phyloP scores from a whole-genome alignment of 2,113 vertebrate genomes.

The Elephantulus edwardii region DNA sequence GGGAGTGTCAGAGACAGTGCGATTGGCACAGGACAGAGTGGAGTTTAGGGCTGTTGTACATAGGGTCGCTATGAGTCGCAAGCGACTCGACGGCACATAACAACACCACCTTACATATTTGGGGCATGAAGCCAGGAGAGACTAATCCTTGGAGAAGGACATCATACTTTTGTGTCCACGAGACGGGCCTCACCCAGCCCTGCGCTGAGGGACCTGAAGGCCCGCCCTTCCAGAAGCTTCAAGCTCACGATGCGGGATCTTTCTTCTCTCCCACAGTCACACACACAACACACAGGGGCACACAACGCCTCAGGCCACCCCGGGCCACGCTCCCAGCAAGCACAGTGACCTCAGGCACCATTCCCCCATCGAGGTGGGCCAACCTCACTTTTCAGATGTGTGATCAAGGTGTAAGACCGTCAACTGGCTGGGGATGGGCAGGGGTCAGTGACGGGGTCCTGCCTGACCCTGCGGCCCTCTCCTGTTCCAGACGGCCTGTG shows the following conservation, averaged over 20 bases:
- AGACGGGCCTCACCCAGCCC: background rate
- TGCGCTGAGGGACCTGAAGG: background rate
- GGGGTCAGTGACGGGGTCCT: no score
- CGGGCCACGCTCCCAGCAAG: background rate
- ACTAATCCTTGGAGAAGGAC: no score
- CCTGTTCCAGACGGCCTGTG: background rate
- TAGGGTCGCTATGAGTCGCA: no score
- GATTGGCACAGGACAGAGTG: no score
- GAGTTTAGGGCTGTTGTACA: no score
- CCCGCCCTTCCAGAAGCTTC: background rate
- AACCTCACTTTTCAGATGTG: background rate
- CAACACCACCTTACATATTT: no score
- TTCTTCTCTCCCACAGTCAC: background rate
- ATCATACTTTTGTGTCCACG: no score
- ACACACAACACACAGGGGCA: background rate
- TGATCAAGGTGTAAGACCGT: background rate
- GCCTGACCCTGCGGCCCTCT: background rate
- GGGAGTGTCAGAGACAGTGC: no score
- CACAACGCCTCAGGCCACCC: background rate
- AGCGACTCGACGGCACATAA: no score
- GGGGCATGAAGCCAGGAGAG: no score
- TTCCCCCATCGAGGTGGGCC: background rate
- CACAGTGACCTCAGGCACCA: background rate
- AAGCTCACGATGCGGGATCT: no score
- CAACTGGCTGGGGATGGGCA: background rate